Evolutionary conservation across 2,797 vertebrate species (phyloP).

Genomic region (Crocodylus rhombifer): DNA sequence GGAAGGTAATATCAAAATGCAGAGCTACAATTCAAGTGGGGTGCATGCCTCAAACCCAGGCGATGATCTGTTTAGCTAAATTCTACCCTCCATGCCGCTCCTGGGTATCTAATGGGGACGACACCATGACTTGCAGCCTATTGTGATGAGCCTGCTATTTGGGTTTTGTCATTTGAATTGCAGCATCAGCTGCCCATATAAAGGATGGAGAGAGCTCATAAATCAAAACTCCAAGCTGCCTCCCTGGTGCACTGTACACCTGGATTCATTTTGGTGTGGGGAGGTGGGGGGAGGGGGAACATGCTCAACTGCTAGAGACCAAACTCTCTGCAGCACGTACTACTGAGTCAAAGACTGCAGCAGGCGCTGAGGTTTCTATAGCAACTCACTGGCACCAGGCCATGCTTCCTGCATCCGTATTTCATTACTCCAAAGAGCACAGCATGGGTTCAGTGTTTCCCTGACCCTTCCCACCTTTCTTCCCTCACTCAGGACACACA

Average conservation of each 20-base stretch:
- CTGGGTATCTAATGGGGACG: not conserved
- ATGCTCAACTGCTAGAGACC: too few species aligned
- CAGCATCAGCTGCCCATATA: not conserved
- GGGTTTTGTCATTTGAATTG: fast-evolving
- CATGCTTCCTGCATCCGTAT: not conserved
- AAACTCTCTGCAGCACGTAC: not conserved
- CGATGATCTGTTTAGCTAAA: too few species aligned
- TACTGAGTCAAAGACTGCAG: not conserved
- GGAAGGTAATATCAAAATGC: fast-evolving
- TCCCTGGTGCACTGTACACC: fast-evolving
- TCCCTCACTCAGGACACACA: not conserved
- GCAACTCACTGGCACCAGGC: not conserved
- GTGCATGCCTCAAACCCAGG: not conserved
- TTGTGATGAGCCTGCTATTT: not conserved
- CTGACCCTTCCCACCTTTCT: not conserved
- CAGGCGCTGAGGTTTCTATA: not conserved
- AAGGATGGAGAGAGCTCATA: fast-evolving
- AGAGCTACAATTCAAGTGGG: not conserved
- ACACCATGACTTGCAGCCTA: not conserved
- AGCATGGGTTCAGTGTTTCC: not conserved
- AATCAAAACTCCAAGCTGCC: not conserved
- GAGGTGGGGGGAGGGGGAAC: not conserved
- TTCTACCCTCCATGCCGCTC: not conserved
- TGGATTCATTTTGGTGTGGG: too few species aligned
- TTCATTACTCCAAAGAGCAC: not conserved